phyloP scores from a whole-genome alignment of 2,888 invertebrate species.

The Cryptus armator region DNA sequence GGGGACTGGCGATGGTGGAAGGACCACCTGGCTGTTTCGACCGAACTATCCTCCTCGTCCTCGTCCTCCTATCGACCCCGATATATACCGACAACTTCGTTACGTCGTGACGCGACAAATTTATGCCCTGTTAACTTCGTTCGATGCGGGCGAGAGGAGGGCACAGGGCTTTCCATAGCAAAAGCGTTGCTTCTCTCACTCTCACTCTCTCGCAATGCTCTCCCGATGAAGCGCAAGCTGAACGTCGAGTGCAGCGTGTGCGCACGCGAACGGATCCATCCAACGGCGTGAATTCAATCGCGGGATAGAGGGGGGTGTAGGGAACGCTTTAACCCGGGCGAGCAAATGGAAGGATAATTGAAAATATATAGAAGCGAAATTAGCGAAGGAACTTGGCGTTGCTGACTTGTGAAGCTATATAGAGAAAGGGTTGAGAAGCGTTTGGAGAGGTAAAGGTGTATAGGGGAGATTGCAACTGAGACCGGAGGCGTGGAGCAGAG shows the following conservation, averaged over 20 bases:
- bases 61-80: constrained; percentile 21
- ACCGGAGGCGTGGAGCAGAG: constrained; percentile 7
- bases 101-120: constrained; percentile 69
- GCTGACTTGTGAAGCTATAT: constrained; percentile 29
- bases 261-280: constrained; percentile 57
- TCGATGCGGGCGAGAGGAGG: constrained; percentile 52
- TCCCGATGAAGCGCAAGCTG: constrained; percentile 16
- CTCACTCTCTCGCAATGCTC: neutral
- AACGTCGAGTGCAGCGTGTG: constrained; percentile 44
- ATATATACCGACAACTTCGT: constrained; percentile 66
- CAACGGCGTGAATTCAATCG: constrained; percentile 64
- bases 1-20: constrained; percentile 43
- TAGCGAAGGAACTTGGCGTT: constrained; percentile 54
- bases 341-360: constrained; percentile 62
- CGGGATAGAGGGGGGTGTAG: constrained; percentile 10
- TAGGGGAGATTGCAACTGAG: constrained; percentile 47
- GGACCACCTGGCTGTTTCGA: neutral
- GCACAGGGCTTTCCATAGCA: constrained; percentile 46
- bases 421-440: constrained; percentile 14
- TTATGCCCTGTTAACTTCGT: constrained; percentile 71
- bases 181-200: constrained; percentile 28
- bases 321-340: constrained; percentile 49
- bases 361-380: constrained; percentile 67
- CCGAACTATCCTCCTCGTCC: neutral
- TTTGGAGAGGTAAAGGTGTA: constrained; percentile 64